Base-by-base conservation (phyloP, 2,888 invertebrate genomes). In the Pantelozetes paolii region DNA sequence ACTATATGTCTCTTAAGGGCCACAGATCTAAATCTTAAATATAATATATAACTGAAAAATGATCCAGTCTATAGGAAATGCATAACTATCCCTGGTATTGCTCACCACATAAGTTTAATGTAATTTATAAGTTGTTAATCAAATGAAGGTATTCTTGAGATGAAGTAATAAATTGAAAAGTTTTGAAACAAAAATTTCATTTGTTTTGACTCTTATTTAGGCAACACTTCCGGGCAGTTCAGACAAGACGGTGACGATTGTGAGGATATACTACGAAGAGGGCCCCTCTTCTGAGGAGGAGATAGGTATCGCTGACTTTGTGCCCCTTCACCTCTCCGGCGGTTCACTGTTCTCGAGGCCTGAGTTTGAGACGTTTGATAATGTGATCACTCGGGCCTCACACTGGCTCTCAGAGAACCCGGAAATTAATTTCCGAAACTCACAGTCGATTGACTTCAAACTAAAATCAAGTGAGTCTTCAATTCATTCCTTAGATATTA, bases 391-490 rank as follows among this genome's bases (percentile, higher is more conserved):
- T 6, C 20, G 74, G 48, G 71, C 74, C 18, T 54, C 70, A 13
- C 70, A 20, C 11, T 74, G 74, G 74, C 62, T 74, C 20, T 30
- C 71, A 36, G 71, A 74, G 28, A 71, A 74, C 40, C 59, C 70
- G 30, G 62, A 70, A 15, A 40, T 74, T 42, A 40, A 50, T 59
- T 71, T 71, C 30, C 32, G 45, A 40, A 74, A 71, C 59, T 20
- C 57, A 40, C 54, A 71, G 62, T 71, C 74, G 20, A 32, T 74
- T 32, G 74, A 74, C 20, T 57, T 74, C 28, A 74, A 74, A 57
- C 71, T 74, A 1, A 74, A 71, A 74, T 74, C 74, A 36, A 45
- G 74, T 74, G 57, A 71, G 74, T 74, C 13, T 67, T 62, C 32
- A 30, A 62, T 50, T 20, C n/a, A 8, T n/a, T 50, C 6, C 8